Evolutionary conservation across 2,113 vertebrate genomes (phyloP).

Genomic region (Aegypius monachus): DNA sequence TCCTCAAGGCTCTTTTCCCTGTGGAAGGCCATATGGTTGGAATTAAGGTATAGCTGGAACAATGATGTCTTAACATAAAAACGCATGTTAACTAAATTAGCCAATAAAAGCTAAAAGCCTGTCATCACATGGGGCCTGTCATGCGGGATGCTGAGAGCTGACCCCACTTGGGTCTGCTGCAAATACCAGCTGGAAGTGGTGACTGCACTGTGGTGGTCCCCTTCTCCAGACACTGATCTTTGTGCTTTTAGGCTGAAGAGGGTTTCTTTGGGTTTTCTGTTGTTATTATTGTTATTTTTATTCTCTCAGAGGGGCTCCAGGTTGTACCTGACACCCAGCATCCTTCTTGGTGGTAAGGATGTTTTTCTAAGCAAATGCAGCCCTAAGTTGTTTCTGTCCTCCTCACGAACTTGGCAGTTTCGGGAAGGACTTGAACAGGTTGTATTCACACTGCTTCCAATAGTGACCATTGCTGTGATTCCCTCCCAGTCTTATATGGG

Average conservation of each 20-base stretch:
- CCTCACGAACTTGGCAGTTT: not conserved
- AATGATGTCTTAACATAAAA: not conserved
- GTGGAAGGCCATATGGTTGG: not conserved
- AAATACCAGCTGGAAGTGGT: not conserved
- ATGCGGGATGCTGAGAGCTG: not conserved
- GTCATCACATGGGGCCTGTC: fast-evolving
- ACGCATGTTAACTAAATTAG: not conserved
- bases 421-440: no score
- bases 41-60: not conserved
- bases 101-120: not conserved
- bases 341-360: not conserved
- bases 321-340: not conserved
- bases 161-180: not conserved
- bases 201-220: not conserved
- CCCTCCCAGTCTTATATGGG: not conserved
- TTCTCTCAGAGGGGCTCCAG: not conserved
- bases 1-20: no score
- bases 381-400: not conserved
- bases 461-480: not conserved
- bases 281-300: not conserved
- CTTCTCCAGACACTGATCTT: not conserved
- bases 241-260: not conserved
- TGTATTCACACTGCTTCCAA: not conserved
- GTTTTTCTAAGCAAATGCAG: not conserved
- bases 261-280: not conserved